Conservation (phyloP, 2,888 invertebrate genomes). For the Dyspetes luteomarginatus region DNA sequence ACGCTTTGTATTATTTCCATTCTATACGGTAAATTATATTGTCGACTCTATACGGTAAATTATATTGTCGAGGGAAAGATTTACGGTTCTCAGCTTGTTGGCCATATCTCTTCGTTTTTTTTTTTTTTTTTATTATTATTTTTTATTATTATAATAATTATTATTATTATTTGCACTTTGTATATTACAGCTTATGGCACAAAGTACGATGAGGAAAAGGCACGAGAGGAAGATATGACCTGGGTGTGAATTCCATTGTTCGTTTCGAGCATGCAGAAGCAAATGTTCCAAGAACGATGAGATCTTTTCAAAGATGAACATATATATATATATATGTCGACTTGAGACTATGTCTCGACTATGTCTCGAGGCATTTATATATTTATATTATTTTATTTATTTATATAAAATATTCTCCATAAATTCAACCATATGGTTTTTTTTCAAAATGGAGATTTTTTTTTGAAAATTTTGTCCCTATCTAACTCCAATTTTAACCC, state of each 20-base stretch:
- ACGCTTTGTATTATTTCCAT: background rate
- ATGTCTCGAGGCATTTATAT: no score
- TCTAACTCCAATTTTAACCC: no score
- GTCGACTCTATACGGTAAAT: conserved; percentile 20
- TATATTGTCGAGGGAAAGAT: conserved; percentile 49
- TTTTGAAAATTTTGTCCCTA: no score
- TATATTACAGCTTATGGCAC: conserved; percentile 35
- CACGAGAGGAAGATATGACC: background rate
- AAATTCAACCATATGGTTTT: no score
- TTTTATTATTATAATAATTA: no score
- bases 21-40: no score
- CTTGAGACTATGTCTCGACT: no score
- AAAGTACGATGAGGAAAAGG: conserved; percentile 7
- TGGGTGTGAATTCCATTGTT: conserved; percentile 51
- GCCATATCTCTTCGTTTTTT: conserved; percentile 18
- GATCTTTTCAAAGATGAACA: conserved; percentile 7
- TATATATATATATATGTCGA: no score
- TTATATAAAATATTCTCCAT: no score
- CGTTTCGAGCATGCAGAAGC: conserved; percentile 24
- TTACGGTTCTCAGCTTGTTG: conserved; percentile 57
- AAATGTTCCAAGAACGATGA: conserved; percentile 27
- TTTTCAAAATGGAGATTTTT: no score
- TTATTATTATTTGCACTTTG: conserved; percentile 33
- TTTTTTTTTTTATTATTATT: conserved; percentile 31
- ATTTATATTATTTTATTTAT: no score